phyloP scores from a whole-genome alignment of 2,888 invertebrate genomes.

The Ganaspis brasiliensis region DNA sequence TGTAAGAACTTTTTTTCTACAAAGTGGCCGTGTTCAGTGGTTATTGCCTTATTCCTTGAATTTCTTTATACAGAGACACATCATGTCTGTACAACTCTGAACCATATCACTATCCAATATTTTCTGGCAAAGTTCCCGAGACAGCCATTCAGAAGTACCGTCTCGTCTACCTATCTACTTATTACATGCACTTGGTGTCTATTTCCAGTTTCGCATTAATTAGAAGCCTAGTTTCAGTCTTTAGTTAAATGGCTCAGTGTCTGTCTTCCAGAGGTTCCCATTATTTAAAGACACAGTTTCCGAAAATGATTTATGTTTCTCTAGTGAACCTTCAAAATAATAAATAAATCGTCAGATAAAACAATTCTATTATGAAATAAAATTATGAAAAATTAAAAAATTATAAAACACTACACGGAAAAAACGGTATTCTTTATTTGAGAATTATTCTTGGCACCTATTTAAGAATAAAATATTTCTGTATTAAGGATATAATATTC shows the following conservation, averaged over 20 bases:
- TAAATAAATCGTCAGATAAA: too few species aligned
- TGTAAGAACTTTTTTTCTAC: background rate
- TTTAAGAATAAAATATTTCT: too few species aligned
- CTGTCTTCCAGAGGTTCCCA: background rate
- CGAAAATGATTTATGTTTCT: background rate
- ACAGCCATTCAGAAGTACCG: constrained; percentile 33
- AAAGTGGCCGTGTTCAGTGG: background rate
- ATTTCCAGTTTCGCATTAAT: constrained; percentile 34
- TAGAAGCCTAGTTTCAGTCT: constrained; percentile 28
- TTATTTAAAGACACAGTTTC: too few species aligned
- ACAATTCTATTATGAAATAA: too few species aligned
- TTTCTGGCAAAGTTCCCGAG: constrained; percentile 42
- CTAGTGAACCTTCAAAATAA: background rate
- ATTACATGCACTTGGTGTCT: constrained; percentile 35
- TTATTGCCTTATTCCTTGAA: constrained; percentile 14
- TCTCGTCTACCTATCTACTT: constrained; percentile 25
- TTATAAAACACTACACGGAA: too few species aligned
- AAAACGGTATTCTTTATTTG: too few species aligned
- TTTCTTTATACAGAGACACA: constrained; percentile 8
- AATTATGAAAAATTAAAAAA: too few species aligned
- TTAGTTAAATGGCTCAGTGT: background rate
- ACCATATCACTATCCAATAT: constrained; percentile 37
- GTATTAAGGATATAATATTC: too few species aligned
- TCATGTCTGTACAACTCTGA: constrained; percentile 30
- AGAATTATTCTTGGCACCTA: too few species aligned